A percentile compares a stretch with the other conserved stretches of the same genome.
Evolutionary conservation across 1,140 invertebrate genomes (phyloP).

Genomic region (Anoplophora glabripennis): DNA sequence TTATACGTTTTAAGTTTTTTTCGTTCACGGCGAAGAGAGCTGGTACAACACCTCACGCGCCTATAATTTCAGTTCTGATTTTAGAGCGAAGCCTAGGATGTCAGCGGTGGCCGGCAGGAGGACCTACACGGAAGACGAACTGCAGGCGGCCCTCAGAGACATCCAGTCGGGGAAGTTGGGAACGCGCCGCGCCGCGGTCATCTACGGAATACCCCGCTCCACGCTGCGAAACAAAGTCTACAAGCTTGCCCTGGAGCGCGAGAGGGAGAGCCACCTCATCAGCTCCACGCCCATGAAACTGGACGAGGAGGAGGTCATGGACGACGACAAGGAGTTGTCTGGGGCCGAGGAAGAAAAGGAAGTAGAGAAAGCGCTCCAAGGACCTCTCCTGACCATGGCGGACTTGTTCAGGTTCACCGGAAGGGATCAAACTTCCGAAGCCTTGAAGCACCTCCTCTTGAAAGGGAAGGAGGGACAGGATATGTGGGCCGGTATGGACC

Average conservation of each 20-base stretch:
- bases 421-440: constrained; percentile 55
- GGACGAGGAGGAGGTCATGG: constrained; percentile 47
- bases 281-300: constrained; percentile 47
- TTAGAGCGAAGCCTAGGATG: constrained; percentile 62
- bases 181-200: constrained; percentile 85
- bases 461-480: constrained; percentile 50
- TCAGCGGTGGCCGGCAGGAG: constrained; percentile 60
- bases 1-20: no score
- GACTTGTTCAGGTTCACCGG: constrained; percentile 60
- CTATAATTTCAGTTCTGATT: constrained; percentile 50
- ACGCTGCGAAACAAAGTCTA: constrained; percentile 93
- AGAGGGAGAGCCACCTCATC: constrained; percentile 59
- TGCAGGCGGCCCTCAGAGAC: constrained; percentile 84
- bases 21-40: neutral
- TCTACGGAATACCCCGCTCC: constrained; percentile 93
- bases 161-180: constrained; percentile 90
- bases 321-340: constrained; percentile 60
- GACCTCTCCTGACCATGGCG: constrained; percentile 54
- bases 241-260: constrained; percentile 74
- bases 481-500: constrained; percentile 54
- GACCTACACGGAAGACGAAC: constrained; percentile 88
- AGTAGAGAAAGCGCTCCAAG: constrained; percentile 58
- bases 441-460: constrained; percentile 58
- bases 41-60: constrained; percentile 25
- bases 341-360: constrained; percentile 66